Conservation (phyloP, 2,888 invertebrate species). For the Synanthedon vespiformis region DNA sequence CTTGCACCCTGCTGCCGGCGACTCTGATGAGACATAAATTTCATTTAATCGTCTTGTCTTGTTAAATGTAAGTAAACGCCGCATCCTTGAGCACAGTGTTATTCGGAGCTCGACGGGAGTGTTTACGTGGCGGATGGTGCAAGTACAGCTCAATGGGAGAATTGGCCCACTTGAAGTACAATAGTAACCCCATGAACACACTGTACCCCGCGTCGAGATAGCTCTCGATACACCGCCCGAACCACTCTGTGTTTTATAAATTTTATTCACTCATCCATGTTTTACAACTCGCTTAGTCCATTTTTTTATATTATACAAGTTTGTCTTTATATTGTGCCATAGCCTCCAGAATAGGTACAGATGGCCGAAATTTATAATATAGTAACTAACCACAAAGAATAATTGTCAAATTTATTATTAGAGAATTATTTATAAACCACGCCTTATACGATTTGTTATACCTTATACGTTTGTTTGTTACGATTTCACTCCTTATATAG, state of each 20-base stretch:
- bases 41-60: no score
- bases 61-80: conserved; percentile 13
- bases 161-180: conserved; percentile 64
- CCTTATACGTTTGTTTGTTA: no score
- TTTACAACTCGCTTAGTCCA: no score
- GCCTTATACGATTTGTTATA: no score
- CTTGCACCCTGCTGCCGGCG: no score
- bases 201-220: conserved; percentile 28
- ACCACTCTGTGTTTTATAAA: background rate
- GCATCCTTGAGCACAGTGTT: conserved; percentile 18
- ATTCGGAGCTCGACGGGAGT: conserved; percentile 17
- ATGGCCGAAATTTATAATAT: background rate
- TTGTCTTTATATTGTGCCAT: no score
- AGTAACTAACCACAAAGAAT: no score
- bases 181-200: conserved; percentile 15
- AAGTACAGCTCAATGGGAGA: conserved; percentile 57
- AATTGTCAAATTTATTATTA: no score
- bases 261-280: background rate
- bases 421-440: no score
- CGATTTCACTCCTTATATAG: no score
- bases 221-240: conserved; percentile 17
- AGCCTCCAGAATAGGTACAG: conserved; percentile 4
- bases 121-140: conserved; percentile 60
- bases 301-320: no score
- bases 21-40: no score